A percentile compares a stretch with the other conserved stretches of the same genome.
These are phyloP conservation scores for Cyclophora albipunctata DNA, from an alignment of 2,888 invertebrate species.

Conservation along the genomic window DNA sequence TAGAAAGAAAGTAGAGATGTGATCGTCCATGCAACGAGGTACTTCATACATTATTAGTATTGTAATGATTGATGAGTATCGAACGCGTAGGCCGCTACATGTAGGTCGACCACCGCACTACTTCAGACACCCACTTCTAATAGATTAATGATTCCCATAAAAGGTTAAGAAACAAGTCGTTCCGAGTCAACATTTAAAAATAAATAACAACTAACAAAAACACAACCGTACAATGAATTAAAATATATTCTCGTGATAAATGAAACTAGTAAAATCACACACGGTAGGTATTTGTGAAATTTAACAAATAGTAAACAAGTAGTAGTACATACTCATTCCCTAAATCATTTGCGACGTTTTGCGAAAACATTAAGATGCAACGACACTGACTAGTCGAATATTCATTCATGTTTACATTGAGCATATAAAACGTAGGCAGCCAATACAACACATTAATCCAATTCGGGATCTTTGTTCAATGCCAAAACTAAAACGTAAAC, in stretches of 20 bases:
- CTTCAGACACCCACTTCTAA: slow-evolving; percentile 46
- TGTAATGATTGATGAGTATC: slow-evolving; percentile 55
- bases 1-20: slow-evolving; percentile 15
- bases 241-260: background rate
- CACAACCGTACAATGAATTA: background rate
- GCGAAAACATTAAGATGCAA: slow-evolving; percentile 16
- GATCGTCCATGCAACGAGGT: slow-evolving; percentile 31
- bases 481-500: slow-evolving; percentile 67
- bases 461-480: slow-evolving; percentile 60
- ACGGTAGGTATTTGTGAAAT: background rate
- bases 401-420: slow-evolving; percentile 46
- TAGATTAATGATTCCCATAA: slow-evolving; percentile 41
- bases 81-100: slow-evolving; percentile 52
- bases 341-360: slow-evolving; percentile 13
- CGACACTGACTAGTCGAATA: slow-evolving; percentile 22
- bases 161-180: slow-evolving; percentile 24
- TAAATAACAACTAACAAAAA: slow-evolving; percentile 3
- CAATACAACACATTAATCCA: slow-evolving; percentile 51
- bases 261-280: background rate
- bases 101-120: slow-evolving; percentile 46
- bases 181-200: slow-evolving; percentile 11
- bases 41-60: slow-evolving; percentile 33
- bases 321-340: slow-evolving; percentile 5
- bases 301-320: slow-evolving; percentile 13
- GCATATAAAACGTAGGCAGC: slow-evolving; percentile 44